Evolutionary conservation across 2,113 vertebrate species (phyloP), one percentile per base, ranked within the genome.

Genomic region (Oceanodroma tethys): DNA sequence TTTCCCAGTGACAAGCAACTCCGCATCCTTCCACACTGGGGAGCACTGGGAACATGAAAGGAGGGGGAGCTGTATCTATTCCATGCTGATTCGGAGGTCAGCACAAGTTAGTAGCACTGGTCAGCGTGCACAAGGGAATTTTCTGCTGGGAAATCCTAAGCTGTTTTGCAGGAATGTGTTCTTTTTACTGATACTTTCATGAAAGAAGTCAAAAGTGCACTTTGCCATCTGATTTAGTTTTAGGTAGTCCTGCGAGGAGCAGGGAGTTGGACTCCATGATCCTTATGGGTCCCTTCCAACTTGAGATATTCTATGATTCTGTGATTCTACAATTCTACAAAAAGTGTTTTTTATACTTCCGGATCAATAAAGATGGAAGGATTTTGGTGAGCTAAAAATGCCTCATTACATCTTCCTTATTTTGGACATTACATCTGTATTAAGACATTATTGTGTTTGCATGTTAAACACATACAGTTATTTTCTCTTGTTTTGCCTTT

Each of bases 71-170:
- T 43, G 18, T 29, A 6, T 9, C 30, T 36, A 12, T 36, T 55
- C 8, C 19, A 4, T 5, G 30, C 10, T 10, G 22, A 34, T 75
- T 56, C 36, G 13, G 27, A 59, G 25, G 25, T 47, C 36, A 30
- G 25, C 38, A 36, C 25, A 38, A 85, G 47, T 30, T 22, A 81
- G 59, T 56, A 79, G 56, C 27, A 7, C 19, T 13, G 29, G 25
- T 59, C 58, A 80, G 52, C n/a, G 26, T 2, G 36, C 0, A 0
- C 52, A 21, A 40, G n/a, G 12, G 25, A 36, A 36, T 59, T 76
- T 43, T 42, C 72, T 65, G 27, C 48, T 55, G 23, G 40, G 30
- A 87, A 84, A 56, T 23, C 27, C 67, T 50, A 22, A 45, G 11
- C 27, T 2, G 2, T 68, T 70, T 32, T 73, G 48, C 52, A 81